Evolutionary conservation across 2,888 invertebrate genomes (phyloP), one percentile per base, ranked within the genome.

Genomic region (Candidula unifasciata): DNA sequence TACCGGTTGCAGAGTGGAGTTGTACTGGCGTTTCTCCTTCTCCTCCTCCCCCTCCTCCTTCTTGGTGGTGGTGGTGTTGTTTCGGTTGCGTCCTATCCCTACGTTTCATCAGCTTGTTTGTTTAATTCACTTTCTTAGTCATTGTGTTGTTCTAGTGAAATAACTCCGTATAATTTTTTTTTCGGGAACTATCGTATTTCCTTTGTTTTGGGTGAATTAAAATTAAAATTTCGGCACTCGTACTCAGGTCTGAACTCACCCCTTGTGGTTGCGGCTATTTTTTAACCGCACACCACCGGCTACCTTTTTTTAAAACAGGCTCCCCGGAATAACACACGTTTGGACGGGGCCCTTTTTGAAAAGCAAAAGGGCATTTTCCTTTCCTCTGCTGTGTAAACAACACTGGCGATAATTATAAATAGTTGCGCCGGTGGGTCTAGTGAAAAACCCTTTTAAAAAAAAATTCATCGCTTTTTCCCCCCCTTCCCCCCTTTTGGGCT

Each of bases 381-480:
- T 16, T 60, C n/a, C 21, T 3, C n/a, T 60, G n/a, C n/a, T 60
- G 21, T 24, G 35, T 44, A 27, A 73, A 73, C 52, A n/a, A 37
- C 52, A 24, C 24, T 44, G 24, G 10, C 8, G 27, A 52, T 35
- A 73, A 73, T 73, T 73, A 73, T 44, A 52, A 73, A n/a, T 52
- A 24, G 37, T 52, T 73, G 52, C 18, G 2, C 16, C 30, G 60
- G 3, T 52, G 52, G 54, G 54, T 30, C 54, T 16, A 27, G 74
- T 74, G 52, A 54, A 54, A 54, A 54, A 54, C 16, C 27, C n/a
- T 27, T 74, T 54, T 74, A 74, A 54, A 5, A 21, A 52, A 74
- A 74, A 54, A 54, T n/a, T 74, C 74, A 74, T 30, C 13, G 74
- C 74, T 21, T 74, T 54, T 74, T 18, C 24, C 21, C 24, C 60